These are phyloP conservation scores for Epirrhoe tristata DNA, from an alignment of 2,888 invertebrate species.

Conservation along the genomic window DNA sequence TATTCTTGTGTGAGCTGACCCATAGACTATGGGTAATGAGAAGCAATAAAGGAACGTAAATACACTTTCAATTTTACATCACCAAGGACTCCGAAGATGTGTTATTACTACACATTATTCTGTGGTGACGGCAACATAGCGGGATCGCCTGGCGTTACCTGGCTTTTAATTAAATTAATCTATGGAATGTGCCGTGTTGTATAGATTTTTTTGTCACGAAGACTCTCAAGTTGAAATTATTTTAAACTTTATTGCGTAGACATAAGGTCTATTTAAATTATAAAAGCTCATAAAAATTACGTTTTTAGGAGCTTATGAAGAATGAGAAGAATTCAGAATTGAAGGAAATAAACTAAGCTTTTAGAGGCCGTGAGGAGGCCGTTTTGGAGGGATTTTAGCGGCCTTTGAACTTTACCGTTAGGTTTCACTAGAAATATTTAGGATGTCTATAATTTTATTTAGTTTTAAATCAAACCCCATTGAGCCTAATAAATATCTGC, in stretches of 20 bases:
- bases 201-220: conserved; percentile 49
- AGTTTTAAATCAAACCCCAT: no score
- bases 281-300: conserved; percentile 7
- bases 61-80: conserved; percentile 29
- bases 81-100: conserved; percentile 1
- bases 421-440: not conserved
- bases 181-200: conserved; percentile 66
- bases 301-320: conserved; percentile 20
- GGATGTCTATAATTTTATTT: no score
- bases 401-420: not conserved
- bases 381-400: not conserved
- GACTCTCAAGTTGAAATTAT: conserved; percentile 35
- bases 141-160: conserved; percentile 51
- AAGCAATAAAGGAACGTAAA: conserved; percentile 1
- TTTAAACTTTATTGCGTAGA: conserved; percentile 37
- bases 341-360: conserved; percentile 7
- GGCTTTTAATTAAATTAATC: conserved; percentile 64
- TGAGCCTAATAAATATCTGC: no score
- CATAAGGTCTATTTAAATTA: conserved; percentile 34
- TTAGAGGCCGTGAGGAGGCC: not conserved
- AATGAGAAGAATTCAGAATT: conserved; percentile 19
- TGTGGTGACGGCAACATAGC: conserved; percentile 31
- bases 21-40: not conserved
- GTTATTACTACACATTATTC: conserved; percentile 13
- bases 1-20: no score